Conservation (phyloP, 2,113 vertebrate genomes). For the Hypanus sabinus region DNA sequence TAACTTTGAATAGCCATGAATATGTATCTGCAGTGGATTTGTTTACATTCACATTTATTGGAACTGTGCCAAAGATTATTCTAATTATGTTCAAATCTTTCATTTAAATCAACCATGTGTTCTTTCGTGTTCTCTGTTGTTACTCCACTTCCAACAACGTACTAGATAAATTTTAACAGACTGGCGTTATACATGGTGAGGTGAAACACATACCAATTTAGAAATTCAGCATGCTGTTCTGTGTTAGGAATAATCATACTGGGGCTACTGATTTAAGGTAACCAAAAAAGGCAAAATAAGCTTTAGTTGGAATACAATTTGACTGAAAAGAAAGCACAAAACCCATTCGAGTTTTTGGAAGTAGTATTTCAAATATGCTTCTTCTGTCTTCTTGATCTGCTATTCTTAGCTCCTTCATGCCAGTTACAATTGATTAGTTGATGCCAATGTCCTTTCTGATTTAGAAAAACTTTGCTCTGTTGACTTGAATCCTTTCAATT, state of each 20-base stretch:
- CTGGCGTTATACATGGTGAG: neutral
- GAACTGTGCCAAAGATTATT: neutral
- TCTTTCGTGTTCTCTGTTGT: neutral
- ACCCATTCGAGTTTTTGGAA: neutral
- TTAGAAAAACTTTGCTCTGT: neutral
- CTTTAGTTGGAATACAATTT: neutral
- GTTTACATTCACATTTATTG: neutral
- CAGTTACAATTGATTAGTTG: neutral
- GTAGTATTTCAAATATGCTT: neutral
- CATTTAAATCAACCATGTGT: neutral
- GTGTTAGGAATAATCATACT: neutral
- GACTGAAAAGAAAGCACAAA: neutral
- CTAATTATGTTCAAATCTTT: neutral
- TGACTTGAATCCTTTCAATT: neutral
- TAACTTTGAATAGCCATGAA: neutral
- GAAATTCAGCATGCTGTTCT: neutral
- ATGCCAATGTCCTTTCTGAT: neutral
- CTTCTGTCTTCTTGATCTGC: neutral
- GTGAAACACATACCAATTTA: neutral
- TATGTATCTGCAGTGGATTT: neutral
- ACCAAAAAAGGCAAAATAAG: neutral
- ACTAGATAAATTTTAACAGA: neutral
- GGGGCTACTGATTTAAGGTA: neutral
- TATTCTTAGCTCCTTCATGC: neutral
- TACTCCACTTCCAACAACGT: neutral